Percentiles rank a stretch among this genome's conserved stretches.
Conservation (phyloP, 2,113 vertebrate species). For the Cisticola juncidis region DNA sequence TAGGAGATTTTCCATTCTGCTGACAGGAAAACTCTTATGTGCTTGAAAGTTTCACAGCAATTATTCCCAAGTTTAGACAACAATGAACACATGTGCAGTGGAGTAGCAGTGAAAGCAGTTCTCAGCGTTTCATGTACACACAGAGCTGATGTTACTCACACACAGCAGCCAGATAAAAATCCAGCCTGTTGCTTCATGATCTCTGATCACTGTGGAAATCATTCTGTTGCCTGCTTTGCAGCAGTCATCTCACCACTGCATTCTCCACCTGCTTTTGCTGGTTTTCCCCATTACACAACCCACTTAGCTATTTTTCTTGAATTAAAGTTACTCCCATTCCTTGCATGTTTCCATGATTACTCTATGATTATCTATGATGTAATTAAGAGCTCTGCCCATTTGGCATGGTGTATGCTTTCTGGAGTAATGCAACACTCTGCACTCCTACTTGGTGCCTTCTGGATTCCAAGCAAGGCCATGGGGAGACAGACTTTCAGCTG, state of each 20-base stretch:
- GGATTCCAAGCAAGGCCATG: background rate
- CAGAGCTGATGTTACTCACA: background rate
- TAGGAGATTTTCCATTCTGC: background rate
- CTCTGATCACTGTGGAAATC: background rate
- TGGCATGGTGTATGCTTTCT: background rate
- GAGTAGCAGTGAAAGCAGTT: slow-evolving; percentile 1
- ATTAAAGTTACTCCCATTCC: slow-evolving; percentile 46
- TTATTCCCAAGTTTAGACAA: slow-evolving; percentile 5
- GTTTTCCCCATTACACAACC: slow-evolving; percentile 35
- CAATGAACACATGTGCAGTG: background rate
- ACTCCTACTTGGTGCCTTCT: background rate
- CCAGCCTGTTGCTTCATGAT: background rate
- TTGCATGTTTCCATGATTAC: slow-evolving; percentile 39
- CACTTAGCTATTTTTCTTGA: slow-evolving; percentile 14
- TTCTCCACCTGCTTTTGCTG: background rate
- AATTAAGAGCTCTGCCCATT: slow-evolving; percentile 25
- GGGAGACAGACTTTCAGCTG: background rate
- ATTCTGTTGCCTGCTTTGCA: background rate
- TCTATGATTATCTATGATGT: slow-evolving; percentile 22
- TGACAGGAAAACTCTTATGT: background rate
- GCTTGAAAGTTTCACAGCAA: background rate
- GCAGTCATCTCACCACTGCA: background rate
- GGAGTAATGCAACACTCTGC: background rate
- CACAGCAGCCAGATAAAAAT: background rate
- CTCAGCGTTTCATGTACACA: background rate